Percentiles rank a stretch among this genome's conserved stretches.
These are phyloP conservation scores for Halichoeres trimaculatus DNA, from an alignment of 2,113 vertebrate genomes.

Conservation along the genomic window DNA sequence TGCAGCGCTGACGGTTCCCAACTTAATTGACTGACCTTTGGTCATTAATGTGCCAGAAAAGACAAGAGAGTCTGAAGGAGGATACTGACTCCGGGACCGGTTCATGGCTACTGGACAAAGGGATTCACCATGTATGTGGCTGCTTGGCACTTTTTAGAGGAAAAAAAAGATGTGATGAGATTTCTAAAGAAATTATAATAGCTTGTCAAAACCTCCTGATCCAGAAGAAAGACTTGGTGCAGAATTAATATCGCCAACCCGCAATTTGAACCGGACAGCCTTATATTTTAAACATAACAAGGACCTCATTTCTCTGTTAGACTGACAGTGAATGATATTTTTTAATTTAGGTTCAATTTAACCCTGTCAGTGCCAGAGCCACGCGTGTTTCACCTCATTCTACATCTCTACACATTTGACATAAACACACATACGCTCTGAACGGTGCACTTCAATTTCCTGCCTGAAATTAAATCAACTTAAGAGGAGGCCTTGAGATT, in stretches of 20 bases:
- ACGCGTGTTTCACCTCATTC: too few relatives aligned
- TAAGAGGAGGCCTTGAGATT: conserved; percentile 11
- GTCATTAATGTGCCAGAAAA: not conserved
- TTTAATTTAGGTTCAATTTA: not conserved
- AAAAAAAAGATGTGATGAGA: not conserved
- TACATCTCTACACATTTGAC: too few relatives aligned
- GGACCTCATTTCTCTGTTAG: not conserved
- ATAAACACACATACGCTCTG: not conserved
- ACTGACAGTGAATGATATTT: not conserved
- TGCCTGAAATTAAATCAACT: not conserved
- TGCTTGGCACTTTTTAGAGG: not conserved
- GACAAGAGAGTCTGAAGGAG: not conserved
- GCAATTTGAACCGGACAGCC: not conserved
- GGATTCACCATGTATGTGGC: not conserved
- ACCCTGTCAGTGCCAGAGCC: not conserved
- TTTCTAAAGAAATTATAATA: not conserved
- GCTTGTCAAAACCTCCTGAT: conserved; percentile 4
- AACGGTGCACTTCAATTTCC: not conserved
- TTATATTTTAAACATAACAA: not conserved
- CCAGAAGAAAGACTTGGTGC: not conserved
- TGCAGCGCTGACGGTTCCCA: too few relatives aligned
- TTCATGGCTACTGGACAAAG: not conserved
- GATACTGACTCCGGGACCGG: not conserved
- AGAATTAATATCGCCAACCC: not conserved
- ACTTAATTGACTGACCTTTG: not conserved